Base-by-base conservation (phyloP, 2,113 vertebrate genomes). In the Manacus vitellinus region DNA sequence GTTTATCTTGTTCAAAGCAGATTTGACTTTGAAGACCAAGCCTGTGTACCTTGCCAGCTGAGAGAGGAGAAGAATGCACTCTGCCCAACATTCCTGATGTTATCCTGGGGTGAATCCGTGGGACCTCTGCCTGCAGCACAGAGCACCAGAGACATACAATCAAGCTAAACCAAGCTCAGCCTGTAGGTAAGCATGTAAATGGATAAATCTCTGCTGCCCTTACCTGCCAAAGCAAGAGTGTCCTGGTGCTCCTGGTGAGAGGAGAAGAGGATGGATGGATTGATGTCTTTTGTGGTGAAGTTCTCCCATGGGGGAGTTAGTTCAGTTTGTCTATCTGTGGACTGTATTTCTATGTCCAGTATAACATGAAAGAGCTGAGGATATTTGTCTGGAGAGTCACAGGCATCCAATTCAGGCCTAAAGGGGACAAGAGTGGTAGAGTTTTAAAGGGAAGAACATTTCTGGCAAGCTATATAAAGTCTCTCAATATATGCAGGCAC, bases 281-380 rank as follows among this genome's bases (percentile, higher is more conserved):
- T 99, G 95, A 99, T 98, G 89, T 99, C 99, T 98, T 99, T 99
- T 28, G 98, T 98, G 2, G 99, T 98, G 89, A 99, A 99, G 97
- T 99, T 99, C 90, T 99, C 99, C 99, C 99, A 99, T 0, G 99
- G 99, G 22, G 99, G 99, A 12, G 99, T 99, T 92, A 99, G 97
- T 94, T 99, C 99, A 6, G 99, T 98, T 92, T 98, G 99, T 89
- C 99, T 99, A 80, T 99, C 99, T 2, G 97, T 94, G 14, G 98
- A 97, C 93, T 99, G 99, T 43, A 99, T 98, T 96, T 99, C 99
- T 51, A 99, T 90, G 28, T 99, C 99, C 97, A 99, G 85, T 19
- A 99, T 97, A 44, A 99, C 98, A 35, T 99, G 99, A 96, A 99
- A 99, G 43, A 99, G 98, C 97, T 99, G 99, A 33, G 99, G 99